These are phyloP conservation scores for Bombus soroeensis DNA, from an alignment of 1,140 invertebrate species.

Conservation along the genomic window DNA sequence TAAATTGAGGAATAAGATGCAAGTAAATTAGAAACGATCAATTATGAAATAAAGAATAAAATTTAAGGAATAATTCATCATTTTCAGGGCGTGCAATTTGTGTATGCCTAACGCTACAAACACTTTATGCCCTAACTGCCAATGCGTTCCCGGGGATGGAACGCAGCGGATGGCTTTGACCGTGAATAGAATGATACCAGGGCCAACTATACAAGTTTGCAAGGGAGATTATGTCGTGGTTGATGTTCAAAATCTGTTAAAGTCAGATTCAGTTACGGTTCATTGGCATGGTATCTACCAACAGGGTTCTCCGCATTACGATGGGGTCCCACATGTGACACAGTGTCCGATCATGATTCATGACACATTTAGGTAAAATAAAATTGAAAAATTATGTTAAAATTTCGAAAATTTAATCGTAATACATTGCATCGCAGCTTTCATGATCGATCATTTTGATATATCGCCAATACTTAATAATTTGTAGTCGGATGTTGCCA, in stretches of 20 bases:
- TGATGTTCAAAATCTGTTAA: constrained; percentile 92
- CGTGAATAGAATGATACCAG: constrained; percentile 85
- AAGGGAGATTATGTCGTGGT: constrained; percentile 93
- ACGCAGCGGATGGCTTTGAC: constrained; percentile 81
- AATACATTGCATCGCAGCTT: neutral
- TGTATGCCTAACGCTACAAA: constrained; percentile 6
- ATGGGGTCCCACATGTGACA: constrained; percentile 95
- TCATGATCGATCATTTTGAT: neutral
- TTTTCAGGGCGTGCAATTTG: constrained; percentile 10
- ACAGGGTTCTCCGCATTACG: constrained; percentile 91
- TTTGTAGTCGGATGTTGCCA: too few relatives aligned
- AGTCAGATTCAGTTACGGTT: constrained; percentile 90
- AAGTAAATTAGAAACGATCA: neutral
- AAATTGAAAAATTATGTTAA: neutral
- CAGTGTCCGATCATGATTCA: constrained; percentile 94
- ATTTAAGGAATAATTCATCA: neutral
- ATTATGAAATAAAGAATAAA: too few relatives aligned
- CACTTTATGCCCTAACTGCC: constrained; percentile 79
- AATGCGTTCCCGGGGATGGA: constrained; percentile 86
- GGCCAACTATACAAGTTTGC: constrained; percentile 86
- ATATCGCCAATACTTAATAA: neutral
- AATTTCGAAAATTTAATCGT: neutral
- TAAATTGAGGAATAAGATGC: neutral
- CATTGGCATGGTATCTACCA: constrained; percentile 95
- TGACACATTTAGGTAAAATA: constrained; percentile 88